Conservation (phyloP, 2,888 invertebrate species). For the Lochmaea crataegi region DNA sequence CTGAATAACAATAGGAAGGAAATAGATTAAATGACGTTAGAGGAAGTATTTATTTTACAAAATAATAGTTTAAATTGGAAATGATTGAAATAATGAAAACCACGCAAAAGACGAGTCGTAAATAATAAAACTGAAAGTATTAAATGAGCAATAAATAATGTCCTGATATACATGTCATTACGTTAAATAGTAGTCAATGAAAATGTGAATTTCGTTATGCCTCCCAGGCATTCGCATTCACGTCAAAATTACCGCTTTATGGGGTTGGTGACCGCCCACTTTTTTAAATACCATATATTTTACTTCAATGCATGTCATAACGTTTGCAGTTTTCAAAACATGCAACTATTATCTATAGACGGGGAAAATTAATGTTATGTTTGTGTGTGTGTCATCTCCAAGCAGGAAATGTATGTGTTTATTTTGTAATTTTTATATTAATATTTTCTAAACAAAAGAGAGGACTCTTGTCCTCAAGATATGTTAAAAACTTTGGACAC, state of each 20-base stretch:
- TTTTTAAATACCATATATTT: conserved; percentile 52
- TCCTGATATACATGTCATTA: conserved; percentile 27
- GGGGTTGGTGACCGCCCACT: conserved; percentile 41
- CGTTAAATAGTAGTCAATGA: conserved; percentile 43
- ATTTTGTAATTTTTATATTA: background rate
- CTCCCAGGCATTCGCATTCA: conserved; percentile 43
- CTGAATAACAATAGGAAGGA: too few relatives aligned
- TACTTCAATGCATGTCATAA: conserved; percentile 50
- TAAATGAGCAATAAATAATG: conserved; percentile 33
- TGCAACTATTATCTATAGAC: conserved; percentile 39
- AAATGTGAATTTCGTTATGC: conserved; percentile 44
- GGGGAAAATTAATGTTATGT: conserved; percentile 15
- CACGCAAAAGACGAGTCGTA: too few relatives aligned
- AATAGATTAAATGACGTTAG: too few relatives aligned
- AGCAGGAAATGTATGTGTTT: conserved; percentile 1
- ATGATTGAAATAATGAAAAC: background rate
- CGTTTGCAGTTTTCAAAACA: conserved; percentile 44
- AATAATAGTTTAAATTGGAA: too few relatives aligned
- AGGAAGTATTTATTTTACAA: too few relatives aligned
- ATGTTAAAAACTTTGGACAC: too few relatives aligned
- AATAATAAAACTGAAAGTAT: conserved; percentile 22
- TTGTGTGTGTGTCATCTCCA: conserved; percentile 6
- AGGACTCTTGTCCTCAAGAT: background rate
- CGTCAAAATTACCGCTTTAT: conserved; percentile 1
- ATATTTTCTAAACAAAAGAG: background rate